These are phyloP conservation scores for Chromobotia macracanthus DNA, from an alignment of 2,797 vertebrate species.

Conservation along the genomic window DNA sequence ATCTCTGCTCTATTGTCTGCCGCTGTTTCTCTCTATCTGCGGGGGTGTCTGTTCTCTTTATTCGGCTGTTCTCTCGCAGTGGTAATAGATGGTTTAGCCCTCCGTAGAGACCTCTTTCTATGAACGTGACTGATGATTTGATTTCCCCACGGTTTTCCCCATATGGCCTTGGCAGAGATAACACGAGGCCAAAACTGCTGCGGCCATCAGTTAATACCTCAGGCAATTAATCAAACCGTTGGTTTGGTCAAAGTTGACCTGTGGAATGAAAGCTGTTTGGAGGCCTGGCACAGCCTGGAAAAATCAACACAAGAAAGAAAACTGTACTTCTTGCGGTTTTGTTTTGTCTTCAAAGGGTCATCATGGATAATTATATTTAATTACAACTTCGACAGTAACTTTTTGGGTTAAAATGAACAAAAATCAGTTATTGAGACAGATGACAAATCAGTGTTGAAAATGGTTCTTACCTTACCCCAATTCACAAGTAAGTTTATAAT, in stretches of 20 bases:
- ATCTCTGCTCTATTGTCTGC: slow-evolving; percentile 10
- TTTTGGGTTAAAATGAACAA: too few species aligned
- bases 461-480: too few species aligned
- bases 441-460: too few species aligned
- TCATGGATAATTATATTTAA: too few species aligned
- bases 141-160: slow-evolving; percentile 74
- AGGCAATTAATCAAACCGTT: slow-evolving; percentile 77
- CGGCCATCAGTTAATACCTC: slow-evolving; percentile 77
- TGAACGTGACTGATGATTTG: slow-evolving; percentile 77
- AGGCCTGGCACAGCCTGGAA: too few species aligned
- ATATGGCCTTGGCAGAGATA: slow-evolving; percentile 62
- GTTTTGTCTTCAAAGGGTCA: too few species aligned
- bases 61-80: neutral
- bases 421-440: too few species aligned
- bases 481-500: too few species aligned
- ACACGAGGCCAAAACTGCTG: slow-evolving; percentile 71
- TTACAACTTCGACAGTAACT: too few species aligned
- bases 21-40: slow-evolving; percentile 14
- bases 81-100: slow-evolving; percentile 70
- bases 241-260: slow-evolving; percentile 5
- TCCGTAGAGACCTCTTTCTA: slow-evolving; percentile 63
- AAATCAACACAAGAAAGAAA: neutral
- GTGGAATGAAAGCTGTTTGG: neutral
- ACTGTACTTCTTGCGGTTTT: neutral
- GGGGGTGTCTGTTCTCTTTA: slow-evolving; percentile 29